Base-by-base conservation (phyloP, 2,888 invertebrate genomes). In the Melangyna quadrimaculata region DNA sequence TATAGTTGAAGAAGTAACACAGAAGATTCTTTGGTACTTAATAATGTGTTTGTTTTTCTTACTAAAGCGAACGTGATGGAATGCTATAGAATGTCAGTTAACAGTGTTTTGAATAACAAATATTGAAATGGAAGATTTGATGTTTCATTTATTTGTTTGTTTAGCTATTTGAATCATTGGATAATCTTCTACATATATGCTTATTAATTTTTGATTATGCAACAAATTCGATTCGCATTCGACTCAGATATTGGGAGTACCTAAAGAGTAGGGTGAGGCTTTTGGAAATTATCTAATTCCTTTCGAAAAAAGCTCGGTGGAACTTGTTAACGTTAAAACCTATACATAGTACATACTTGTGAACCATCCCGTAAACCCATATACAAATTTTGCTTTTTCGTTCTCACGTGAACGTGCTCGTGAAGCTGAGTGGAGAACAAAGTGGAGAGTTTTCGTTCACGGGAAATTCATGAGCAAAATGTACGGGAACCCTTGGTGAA, bases 21-120 rank as follows among this genome's bases (percentile, higher is more conserved):
- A 63, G n/a, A 29, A 45, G 17, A 63, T 43, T n/a, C n/a, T n/a
- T n/a, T 65, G 65, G 45, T 29, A n/a, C n/a, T n/a, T n/a, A 29
- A 14, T n/a, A 43, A 29, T 65, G 65, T 14, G 48, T 19, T 17
- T 48, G 37, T 19, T 55, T 57, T 43, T 37, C 37, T 35, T 48
- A 48, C 29, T 35, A 65, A 55, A 53, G n/a, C 35, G 53, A 65
- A 71, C 81, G 81, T 81, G 75, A 71, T 37, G 59, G 65, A 81
- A 70, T 80, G 55, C 37, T 3, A 51, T 63, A 43, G 22, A 61
- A 43, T 69, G 79, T 43, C 51, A 48, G 32, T 59, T 43, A 17
- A 61, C 45, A 32, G 43, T 61, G 37, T 14, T 45, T 67, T 63
- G 74, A 73, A 73, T 72, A 48, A 27, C 40, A 71, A 78, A 78